Conservation (phyloP, 2,888 invertebrate species). For the Gnatocerus cornutus region DNA sequence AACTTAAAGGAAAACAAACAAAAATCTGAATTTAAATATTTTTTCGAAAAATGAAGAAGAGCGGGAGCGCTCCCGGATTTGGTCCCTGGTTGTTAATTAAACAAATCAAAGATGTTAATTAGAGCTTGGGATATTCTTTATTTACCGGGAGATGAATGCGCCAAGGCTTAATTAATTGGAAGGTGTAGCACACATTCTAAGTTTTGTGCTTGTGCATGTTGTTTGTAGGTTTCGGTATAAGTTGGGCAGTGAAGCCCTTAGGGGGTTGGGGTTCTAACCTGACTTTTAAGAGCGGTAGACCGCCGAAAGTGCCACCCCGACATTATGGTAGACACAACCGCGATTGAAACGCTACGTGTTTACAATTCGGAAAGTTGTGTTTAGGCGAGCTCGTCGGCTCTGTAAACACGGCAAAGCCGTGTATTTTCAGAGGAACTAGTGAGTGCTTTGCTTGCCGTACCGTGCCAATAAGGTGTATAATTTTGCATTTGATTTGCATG, state of each 20-base stretch:
- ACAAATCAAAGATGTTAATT: conserved; percentile 28
- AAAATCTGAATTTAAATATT: no score
- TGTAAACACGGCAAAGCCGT: conserved; percentile 64
- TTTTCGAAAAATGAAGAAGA: no score
- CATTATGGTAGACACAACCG: conserved; percentile 52
- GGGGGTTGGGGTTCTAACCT: conserved; percentile 18
- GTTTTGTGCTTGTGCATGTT: conserved; percentile 21
- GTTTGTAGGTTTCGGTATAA: conserved; percentile 20
- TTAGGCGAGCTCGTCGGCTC: conserved; percentile 59
- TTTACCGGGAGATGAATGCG: conserved; percentile 20
- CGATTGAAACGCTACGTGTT: conserved; percentile 57
- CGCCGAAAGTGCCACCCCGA: conserved; percentile 50
- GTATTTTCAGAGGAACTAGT: conserved; percentile 65
- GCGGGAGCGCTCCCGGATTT: not conserved
- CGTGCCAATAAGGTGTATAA: conserved; percentile 70
- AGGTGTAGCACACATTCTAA: conserved; percentile 31
- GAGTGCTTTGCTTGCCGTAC: conserved; percentile 62
- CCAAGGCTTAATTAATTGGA: conserved; percentile 23
- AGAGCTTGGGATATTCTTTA: conserved; percentile 11
- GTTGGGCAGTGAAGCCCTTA: conserved; percentile 2
- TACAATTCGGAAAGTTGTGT: conserved; percentile 63
- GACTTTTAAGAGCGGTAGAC: conserved; percentile 44
- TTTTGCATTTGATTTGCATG: conserved; percentile 71
- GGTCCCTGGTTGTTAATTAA: conserved; percentile 16
- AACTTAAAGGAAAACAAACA: no score